A percentile compares a stretch with the other conserved stretches of the same genome.
Evolutionary conservation across 2,113 vertebrate species (phyloP).

Genomic region (Coracopsis vasa): DNA sequence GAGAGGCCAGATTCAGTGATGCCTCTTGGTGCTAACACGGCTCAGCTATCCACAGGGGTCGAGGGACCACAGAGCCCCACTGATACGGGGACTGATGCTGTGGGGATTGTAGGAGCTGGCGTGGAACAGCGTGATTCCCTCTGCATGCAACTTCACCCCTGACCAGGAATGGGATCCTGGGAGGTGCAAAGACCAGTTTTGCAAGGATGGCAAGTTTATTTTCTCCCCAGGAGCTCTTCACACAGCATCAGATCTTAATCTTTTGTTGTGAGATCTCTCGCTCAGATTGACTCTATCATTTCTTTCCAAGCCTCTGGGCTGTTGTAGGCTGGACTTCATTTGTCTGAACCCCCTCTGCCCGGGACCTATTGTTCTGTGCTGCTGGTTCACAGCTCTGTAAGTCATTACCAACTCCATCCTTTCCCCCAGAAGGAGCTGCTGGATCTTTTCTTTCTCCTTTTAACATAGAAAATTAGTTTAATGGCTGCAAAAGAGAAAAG

Average conservation of each 20-base stretch:
- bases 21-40: neutral
- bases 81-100: accelerated
- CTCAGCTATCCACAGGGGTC: neutral
- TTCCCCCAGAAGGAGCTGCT: neutral
- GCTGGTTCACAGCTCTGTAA: neutral
- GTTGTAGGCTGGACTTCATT: neutral
- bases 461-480: neutral
- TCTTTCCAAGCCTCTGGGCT: neutral
- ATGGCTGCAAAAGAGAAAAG: neutral
- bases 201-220: neutral
- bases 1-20: neutral
- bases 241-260: neutral
- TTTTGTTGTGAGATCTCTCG: neutral
- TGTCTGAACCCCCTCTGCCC: neutral
- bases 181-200: neutral
- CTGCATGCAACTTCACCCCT: neutral
- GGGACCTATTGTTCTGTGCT: neutral
- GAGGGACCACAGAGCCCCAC: neutral
- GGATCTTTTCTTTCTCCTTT: neutral
- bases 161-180: neutral
- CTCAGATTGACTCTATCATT: neutral
- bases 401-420: neutral
- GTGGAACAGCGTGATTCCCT: accelerated
- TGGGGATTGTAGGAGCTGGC: too few relatives aligned
- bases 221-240: neutral